phyloP scores from a whole-genome alignment of 2,113 vertebrate species.

The Crotophaga sulcirostris region DNA sequence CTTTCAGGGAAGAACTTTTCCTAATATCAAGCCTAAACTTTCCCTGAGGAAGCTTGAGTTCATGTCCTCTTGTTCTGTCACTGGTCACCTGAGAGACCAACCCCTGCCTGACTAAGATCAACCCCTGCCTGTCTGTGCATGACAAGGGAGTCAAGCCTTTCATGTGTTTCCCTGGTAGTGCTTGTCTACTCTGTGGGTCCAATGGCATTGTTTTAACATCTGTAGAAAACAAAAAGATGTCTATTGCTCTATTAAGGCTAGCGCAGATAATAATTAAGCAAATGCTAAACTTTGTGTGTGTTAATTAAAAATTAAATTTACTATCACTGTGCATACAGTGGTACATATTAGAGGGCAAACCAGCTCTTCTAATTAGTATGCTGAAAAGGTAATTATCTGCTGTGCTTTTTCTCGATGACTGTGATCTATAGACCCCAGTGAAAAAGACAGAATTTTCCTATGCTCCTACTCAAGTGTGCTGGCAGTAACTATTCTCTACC shows the following conservation, averaged over 20 bases:
- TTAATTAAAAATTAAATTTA: slow-evolving; percentile 13
- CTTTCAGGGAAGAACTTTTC: no score
- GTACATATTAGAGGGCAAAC: not conserved
- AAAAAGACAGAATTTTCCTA: not conserved
- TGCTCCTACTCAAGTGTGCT: not conserved
- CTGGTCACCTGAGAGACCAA: no score
- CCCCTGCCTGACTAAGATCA: no score
- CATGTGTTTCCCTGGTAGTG: not conserved
- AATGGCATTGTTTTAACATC: not conserved
- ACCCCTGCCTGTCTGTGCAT: fast-evolving
- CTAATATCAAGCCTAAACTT: no score
- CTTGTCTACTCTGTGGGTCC: not conserved
- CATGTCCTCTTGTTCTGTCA: no score
- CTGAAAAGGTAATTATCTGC: not conserved
- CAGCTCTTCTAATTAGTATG: not conserved
- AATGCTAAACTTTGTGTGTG: not conserved
- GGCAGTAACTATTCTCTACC: not conserved
- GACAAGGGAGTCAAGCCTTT: not conserved
- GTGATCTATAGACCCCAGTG: not conserved
- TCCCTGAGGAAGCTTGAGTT: no score
- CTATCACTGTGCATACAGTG: not conserved
- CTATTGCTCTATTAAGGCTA: not conserved
- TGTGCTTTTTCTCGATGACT: not conserved
- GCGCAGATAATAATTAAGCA: not conserved
- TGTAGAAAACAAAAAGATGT: not conserved